Conservation (phyloP, 2,113 vertebrate species). For the Sula dactylatra region DNA sequence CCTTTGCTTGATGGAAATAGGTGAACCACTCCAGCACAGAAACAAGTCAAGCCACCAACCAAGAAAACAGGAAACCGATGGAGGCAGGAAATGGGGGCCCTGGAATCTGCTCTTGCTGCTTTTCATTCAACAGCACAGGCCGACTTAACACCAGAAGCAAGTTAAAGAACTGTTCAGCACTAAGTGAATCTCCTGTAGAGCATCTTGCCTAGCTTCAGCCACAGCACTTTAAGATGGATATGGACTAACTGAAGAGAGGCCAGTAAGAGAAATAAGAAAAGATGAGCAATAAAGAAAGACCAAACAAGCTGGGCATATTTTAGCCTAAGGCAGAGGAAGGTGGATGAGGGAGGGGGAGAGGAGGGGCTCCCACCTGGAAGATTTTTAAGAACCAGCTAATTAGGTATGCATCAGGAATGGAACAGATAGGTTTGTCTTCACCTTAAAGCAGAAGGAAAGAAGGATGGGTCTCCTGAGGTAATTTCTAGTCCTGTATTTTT, state of each 20-base stretch:
- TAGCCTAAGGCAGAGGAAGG: neutral
- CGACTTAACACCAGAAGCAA: neutral
- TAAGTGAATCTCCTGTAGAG: neutral
- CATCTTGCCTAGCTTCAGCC: neutral
- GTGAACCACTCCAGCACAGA: neutral
- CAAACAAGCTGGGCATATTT: neutral
- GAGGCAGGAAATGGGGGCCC: neutral
- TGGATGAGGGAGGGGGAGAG: accelerated
- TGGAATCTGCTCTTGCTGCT: neutral
- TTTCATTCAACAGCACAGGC: neutral
- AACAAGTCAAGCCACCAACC: neutral
- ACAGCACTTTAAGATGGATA: neutral
- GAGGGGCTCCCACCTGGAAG: neutral
- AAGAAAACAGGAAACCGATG: neutral
- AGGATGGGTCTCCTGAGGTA: neutral
- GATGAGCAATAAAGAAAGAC: neutral
- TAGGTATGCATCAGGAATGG: neutral
- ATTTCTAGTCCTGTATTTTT: neutral
- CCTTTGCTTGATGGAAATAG: neutral
- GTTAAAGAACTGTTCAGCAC: neutral
- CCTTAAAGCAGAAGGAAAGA: neutral
- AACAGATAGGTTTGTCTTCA: neutral
- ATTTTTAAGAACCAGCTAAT: neutral
- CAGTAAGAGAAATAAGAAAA: neutral
- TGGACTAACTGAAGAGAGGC: neutral